Evolutionary conservation across 2,113 vertebrate species (phyloP).

Genomic region (Labeo catla): DNA sequence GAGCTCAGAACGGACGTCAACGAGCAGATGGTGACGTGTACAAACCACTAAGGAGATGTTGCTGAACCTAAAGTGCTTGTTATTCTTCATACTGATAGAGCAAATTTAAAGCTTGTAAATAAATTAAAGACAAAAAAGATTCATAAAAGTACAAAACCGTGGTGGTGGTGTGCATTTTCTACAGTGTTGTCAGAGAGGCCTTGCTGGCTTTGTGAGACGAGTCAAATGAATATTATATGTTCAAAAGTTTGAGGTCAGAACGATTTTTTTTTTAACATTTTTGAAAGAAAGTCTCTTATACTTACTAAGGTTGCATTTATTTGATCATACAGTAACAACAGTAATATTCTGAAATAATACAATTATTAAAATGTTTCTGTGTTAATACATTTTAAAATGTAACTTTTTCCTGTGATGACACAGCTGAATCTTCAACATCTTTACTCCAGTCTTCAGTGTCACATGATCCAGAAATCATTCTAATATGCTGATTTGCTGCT

Average conservation of each 20-base stretch:
- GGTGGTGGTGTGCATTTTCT: slow-evolving; percentile 39
- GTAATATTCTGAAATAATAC: not conserved
- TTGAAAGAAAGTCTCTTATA: not conserved
- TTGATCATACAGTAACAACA: not conserved
- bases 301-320: not conserved
- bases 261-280: not conserved
- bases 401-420: not conserved
- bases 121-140: slow-evolving; percentile 81
- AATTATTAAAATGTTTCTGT: not conserved
- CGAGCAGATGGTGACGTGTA: slow-evolving; percentile 73
- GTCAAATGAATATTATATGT: not conserved
- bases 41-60: slow-evolving; percentile 70
- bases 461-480: not conserved
- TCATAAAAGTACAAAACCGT: slow-evolving; percentile 36
- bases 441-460: not conserved
- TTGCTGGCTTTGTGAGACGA: not conserved
- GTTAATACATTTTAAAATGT: not conserved
- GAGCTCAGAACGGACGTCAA: slow-evolving; percentile 63
- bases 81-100: slow-evolving; percentile 90
- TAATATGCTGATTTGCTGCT: not conserved
- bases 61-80: slow-evolving; percentile 78
- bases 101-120: slow-evolving; percentile 97
- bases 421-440: no score
- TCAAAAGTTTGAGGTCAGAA: not conserved
- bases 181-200: not conserved